Conservation (phyloP, 2,113 vertebrate genomes). For the Corynorhinus townsendii region DNA sequence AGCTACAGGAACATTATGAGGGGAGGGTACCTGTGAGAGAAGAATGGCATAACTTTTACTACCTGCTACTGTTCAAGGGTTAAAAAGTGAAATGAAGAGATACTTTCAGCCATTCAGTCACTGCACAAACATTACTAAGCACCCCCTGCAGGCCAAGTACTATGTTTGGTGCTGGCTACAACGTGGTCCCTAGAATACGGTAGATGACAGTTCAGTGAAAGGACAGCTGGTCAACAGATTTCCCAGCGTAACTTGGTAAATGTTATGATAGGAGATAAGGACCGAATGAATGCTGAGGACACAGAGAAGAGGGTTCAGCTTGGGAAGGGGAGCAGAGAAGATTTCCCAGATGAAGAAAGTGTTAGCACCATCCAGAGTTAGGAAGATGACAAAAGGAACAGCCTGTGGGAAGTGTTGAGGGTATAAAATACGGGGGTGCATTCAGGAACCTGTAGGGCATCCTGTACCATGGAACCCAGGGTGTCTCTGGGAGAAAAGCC, state of each 20-base stretch:
- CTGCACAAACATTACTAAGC: neutral
- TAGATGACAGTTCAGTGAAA: neutral
- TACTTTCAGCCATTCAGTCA: neutral
- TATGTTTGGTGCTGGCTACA: neutral
- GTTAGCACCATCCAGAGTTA: neutral
- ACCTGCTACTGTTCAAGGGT: neutral
- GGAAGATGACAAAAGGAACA: neutral
- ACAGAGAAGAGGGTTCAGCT: neutral
- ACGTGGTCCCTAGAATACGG: neutral
- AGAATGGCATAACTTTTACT: neutral
- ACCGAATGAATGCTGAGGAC: neutral
- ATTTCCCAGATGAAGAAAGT: neutral
- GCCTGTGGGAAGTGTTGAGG: neutral
- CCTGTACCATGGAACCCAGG: no score
- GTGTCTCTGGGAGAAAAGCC: neutral
- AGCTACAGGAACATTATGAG: neutral
- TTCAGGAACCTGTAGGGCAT: neutral
- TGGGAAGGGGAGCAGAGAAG: neutral
- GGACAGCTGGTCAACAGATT: neutral
- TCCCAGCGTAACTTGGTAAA: neutral
- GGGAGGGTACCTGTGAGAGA: neutral
- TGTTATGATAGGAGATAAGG: neutral
- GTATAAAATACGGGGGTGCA: neutral
- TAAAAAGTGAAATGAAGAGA: conserved; percentile 1
- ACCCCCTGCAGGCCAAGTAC: neutral